Conservation (phyloP, 2,888 invertebrate genomes). For the Geotrupes spiniger region DNA sequence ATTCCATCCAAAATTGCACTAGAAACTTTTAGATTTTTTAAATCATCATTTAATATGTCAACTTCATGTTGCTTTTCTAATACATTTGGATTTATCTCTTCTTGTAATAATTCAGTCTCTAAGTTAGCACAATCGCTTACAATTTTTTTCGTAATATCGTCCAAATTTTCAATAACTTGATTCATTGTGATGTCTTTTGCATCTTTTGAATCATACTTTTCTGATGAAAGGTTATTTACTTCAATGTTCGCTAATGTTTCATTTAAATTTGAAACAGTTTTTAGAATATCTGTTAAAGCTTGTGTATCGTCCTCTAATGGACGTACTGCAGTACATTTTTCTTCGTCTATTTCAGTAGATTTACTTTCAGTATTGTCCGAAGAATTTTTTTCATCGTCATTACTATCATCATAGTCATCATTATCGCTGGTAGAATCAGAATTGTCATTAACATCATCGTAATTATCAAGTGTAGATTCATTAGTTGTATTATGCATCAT, state of each 20-base stretch:
- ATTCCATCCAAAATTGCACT: no score
- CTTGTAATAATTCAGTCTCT: no score
- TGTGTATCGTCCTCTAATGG: conserved; percentile 27
- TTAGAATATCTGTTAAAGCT: conserved; percentile 18
- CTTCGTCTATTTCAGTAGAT: conserved; percentile 6
- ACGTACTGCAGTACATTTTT: background rate
- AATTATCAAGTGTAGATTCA: conserved; percentile 5
- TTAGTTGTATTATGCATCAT: no score
- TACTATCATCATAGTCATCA: background rate
- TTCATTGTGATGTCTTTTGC: no score
- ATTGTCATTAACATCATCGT: background rate
- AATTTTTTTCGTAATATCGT: conserved; percentile 6
- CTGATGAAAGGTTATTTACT: background rate
- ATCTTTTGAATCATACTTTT: background rate
- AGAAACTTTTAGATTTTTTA: no score
- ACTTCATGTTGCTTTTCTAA: no score
- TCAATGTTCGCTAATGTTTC: no score
- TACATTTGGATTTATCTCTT: no score
- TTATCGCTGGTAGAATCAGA: background rate
- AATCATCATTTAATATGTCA: no score
- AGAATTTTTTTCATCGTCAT: conserved; percentile 2
- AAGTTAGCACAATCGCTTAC: conserved; percentile 3
- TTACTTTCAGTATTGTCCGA: conserved; percentile 19
- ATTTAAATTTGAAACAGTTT: background rate
- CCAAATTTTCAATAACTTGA: conserved; percentile 2